Percentiles rank a stretch among this genome's conserved stretches.
phyloP scores from a whole-genome alignment of 37 sponge, comb jelly and placozoan genomes.

The Hormiphora californensis region DNA sequence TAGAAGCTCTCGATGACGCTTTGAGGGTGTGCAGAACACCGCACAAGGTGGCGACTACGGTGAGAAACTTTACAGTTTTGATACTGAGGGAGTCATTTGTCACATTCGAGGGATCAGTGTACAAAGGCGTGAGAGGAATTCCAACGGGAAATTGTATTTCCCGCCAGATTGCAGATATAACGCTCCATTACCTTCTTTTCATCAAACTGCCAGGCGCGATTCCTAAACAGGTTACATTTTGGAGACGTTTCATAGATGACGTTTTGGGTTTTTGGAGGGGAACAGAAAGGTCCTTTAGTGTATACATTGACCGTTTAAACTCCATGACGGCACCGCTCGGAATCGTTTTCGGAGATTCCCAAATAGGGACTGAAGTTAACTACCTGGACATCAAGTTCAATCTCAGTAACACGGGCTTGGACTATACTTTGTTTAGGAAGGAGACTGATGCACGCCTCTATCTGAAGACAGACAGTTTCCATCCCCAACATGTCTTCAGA shows the following conservation, averaged over 20 bases:
- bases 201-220: too few relatives aligned
- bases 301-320: not conserved
- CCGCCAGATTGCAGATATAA: not conserved
- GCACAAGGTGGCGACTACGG: not conserved
- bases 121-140: not conserved
- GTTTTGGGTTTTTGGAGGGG: not conserved
- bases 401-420: too few relatives aligned
- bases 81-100: not conserved
- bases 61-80: not conserved
- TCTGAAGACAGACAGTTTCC: not conserved
- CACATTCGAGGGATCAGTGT: not conserved
- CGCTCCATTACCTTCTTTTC: not conserved
- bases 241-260: not conserved
- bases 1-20: not conserved
- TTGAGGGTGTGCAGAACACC: not conserved
- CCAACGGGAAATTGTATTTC: conserved; percentile 2
- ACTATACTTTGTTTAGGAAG: not conserved
- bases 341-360: not conserved
- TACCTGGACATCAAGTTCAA: not conserved
- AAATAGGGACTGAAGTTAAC: not conserved
- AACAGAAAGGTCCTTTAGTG: not conserved
- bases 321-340: not conserved
- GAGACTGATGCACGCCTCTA: not conserved
- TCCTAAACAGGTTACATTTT: too few relatives aligned
- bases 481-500: not conserved